Conservation (phyloP, 2,113 vertebrate genomes). For the Myotis lucifugus region DNA sequence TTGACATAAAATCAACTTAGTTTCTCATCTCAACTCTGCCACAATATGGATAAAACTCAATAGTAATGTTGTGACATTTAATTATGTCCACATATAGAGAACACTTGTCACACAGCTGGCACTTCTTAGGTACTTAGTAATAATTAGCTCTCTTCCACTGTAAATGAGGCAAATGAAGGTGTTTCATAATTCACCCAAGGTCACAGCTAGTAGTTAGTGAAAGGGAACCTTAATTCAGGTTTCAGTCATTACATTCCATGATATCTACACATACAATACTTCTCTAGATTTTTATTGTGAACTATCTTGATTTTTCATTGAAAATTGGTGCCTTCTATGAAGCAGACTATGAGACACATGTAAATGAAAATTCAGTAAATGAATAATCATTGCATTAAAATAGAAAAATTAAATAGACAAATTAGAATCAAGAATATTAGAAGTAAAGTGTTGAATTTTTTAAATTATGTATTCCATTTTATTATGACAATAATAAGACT, state of each 20-base stretch:
- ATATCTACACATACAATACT: fast-evolving
- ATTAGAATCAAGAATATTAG: neutral
- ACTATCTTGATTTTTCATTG: neutral
- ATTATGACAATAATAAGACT: neutral
- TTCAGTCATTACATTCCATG: neutral
- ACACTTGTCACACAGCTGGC: neutral
- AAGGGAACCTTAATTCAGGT: neutral
- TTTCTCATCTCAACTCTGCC: neutral
- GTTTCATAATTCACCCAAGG: neutral
- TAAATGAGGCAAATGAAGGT: neutral
- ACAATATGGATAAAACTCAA: neutral
- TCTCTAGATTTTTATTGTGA: neutral
- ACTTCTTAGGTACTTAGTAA: neutral
- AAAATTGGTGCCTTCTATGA: neutral
- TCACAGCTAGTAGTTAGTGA: neutral
- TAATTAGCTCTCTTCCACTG: neutral
- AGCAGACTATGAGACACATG: neutral
- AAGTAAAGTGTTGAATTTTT: neutral
- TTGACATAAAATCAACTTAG: neutral
- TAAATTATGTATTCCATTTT: neutral
- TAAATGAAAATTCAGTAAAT: neutral
- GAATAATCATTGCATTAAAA: neutral
- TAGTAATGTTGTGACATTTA: neutral
- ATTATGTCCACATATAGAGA: conserved; percentile 28
- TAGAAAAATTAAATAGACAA: neutral